Percentiles rank a stretch among this genome's conserved stretches.
Evolutionary conservation across 2,888 invertebrate species (phyloP).

Genomic region (Drosophila austrosaltans): DNA sequence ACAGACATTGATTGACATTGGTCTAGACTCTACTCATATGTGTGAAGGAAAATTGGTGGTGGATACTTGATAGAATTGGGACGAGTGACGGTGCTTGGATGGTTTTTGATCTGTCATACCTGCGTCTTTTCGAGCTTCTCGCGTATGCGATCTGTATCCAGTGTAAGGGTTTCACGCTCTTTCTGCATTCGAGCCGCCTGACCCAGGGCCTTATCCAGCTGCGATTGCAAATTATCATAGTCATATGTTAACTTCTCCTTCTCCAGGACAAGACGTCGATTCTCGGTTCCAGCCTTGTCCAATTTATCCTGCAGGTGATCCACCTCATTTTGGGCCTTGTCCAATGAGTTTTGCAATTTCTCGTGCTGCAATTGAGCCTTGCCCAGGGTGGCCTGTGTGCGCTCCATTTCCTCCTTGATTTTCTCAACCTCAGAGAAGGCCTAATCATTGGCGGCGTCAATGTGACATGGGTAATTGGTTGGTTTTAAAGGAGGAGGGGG

Average conservation of each 20-base stretch:
- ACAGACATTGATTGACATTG: constrained; percentile 57
- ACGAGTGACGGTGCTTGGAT: constrained; percentile 24
- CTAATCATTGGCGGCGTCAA: constrained; percentile 50
- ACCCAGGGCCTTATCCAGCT: constrained; percentile 94
- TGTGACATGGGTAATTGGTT: constrained; percentile 22
- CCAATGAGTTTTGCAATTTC: constrained; percentile 93
- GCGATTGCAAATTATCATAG: constrained; percentile 94
- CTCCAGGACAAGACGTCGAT: constrained; percentile 90
- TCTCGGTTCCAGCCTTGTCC: constrained; percentile 92
- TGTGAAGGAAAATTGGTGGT: neutral
- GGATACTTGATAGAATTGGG: neutral
- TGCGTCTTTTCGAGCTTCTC: constrained; percentile 96
- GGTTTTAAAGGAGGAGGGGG: constrained; percentile 9
- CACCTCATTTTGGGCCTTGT: constrained; percentile 94
- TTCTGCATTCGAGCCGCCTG: constrained; percentile 94
- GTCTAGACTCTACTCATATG: constrained; percentile 38
- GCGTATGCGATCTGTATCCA: constrained; percentile 92
- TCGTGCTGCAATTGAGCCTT: constrained; percentile 96
- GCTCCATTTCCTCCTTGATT: constrained; percentile 93
- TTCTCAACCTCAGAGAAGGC: constrained; percentile 93
- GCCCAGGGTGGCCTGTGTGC: constrained; percentile 94
- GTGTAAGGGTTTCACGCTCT: constrained; percentile 92
- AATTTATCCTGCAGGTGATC: constrained; percentile 95
- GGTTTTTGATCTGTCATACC: constrained; percentile 84
- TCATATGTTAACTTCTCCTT: constrained; percentile 96